These are phyloP conservation scores for Hestina assimilis DNA, from an alignment of 1,140 invertebrate species.

Conservation along the genomic window DNA sequence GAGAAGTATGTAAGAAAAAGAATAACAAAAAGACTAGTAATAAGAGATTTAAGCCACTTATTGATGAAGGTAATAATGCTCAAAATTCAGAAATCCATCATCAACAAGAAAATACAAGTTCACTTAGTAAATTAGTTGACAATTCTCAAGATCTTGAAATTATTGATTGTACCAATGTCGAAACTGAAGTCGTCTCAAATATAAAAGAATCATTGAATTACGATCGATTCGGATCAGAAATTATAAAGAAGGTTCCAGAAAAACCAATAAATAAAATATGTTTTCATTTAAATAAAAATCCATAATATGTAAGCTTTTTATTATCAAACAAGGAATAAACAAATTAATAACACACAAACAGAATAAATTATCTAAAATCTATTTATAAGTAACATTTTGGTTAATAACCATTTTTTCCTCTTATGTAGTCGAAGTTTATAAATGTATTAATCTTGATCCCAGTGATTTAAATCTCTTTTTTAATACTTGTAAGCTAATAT, in stretches of 20 bases:
- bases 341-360: too few relatives aligned
- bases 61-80: background rate
- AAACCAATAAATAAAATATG: conserved; percentile 62
- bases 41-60: background rate
- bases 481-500: too few relatives aligned
- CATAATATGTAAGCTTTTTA: conserved; percentile 8
- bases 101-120: too few relatives aligned
- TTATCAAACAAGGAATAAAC: conserved; percentile 4
- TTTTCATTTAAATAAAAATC: conserved; percentile 55
- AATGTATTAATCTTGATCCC: too few relatives aligned
- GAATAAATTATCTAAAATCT: too few relatives aligned
- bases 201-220: conserved; percentile 62
- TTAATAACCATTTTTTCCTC: too few relatives aligned
- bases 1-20: conserved; percentile 11
- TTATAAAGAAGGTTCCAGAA: conserved; percentile 39
- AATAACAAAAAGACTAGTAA: conserved; percentile 12
- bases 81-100: conserved; percentile 1
- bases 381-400: too few relatives aligned
- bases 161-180: conserved; percentile 53
- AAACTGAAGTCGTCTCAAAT: conserved; percentile 49
- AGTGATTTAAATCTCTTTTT: too few relatives aligned
- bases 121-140: too few relatives aligned
- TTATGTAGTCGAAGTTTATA: too few relatives aligned
- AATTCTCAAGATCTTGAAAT: conserved; percentile 41
- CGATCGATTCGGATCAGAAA: conserved; percentile 58